Base-by-base conservation (phyloP, 2,888 invertebrate species). In the Drosophila yooni region DNA sequence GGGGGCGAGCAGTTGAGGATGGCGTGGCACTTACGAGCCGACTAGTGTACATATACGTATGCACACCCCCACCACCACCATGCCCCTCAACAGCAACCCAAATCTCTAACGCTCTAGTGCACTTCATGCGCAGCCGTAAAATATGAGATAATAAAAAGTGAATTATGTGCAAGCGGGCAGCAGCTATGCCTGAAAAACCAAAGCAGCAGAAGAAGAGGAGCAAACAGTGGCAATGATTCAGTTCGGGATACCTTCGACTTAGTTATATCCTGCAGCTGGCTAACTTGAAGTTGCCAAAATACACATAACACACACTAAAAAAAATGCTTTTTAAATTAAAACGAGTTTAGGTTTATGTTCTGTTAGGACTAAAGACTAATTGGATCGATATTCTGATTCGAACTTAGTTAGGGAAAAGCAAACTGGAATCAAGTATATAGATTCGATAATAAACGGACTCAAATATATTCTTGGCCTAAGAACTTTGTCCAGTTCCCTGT, bases 71-170 rank as follows among this genome's bases (percentile, higher is more conserved):
- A 8, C 54, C 15, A 6, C 10, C 5, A 11, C 11, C 36, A 11
- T 1, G 36, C 21, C 46, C 46, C 13, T 3, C 13, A 46, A 54
- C 21, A 1, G 7, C 36, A 18, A 13, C 36, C 36, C 46, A 46
- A 51, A 29, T 36, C 52, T 5, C 27, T 50, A 31, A 56, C 56
- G 50, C 53, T 66, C 63, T 70, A 67, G 62, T 75, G 68, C 70
- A 70, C 65, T 73, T 82, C 62, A 57, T 74, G 70, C 72, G 43
- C 70, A 60, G 75, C 76, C 76, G 78, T 85, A 86, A 84, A 84
- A 84, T 84, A 85, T 86, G 88, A 88, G 87, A 85, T 88, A 88
- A 85, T 85, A 85, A 85, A 85, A 85, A 88, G 88, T 85, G 88
- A 85, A 85, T 85, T 85, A 85, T 85, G 86, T 69, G 81, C 81